Evolutionary conservation across 2,888 invertebrate species (phyloP), one percentile per base, ranked within the genome.

Genomic region (Allacma fusca): DNA sequence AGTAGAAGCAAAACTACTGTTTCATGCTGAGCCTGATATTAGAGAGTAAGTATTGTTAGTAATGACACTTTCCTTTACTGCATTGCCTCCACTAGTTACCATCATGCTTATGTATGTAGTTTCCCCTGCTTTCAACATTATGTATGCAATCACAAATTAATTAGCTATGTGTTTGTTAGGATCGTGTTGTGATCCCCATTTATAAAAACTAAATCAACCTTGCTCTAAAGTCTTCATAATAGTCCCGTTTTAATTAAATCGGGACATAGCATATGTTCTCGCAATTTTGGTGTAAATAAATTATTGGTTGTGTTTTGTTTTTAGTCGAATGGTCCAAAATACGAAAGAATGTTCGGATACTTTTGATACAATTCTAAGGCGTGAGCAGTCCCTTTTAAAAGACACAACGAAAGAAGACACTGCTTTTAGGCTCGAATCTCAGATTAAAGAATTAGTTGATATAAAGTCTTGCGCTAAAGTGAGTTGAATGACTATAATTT

Each of bases 391-490:
- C 29, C 19, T 21, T 29, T 43, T 73, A 24, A 28, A 21, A 0
- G 43, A 64, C 16, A 12, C 24, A 12, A 28, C 21, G 21, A n/a
- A 28, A 28, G 12, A 76, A 12, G 28, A 71, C n/a, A 21, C 21
- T 21, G 23, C 76, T 13, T 19, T 2, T 1, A 69, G 24, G 24
- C 21, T 76, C 1, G 34, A 23, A n/a, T 23, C 26, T 19, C 34
- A 76, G 40, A 21, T 68, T 26, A 50, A 40, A 19, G 70, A 76
- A 59, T 40, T 76, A 19, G n/a, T 76, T 34, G 76, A 76, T 59
- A 13, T 68, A 2, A 57, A 59, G 28, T 59, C 28, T 16, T 21
- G 50, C 40, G 70, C 50, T 16, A 76, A 76, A 26, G 69, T 76
- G 34, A 28, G n/a, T 67, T 26, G 23, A 65, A 28, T 13, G 23